Evolutionary conservation across 2,888 invertebrate genomes (phyloP).

Genomic region (Brachylomia viminalis): DNA sequence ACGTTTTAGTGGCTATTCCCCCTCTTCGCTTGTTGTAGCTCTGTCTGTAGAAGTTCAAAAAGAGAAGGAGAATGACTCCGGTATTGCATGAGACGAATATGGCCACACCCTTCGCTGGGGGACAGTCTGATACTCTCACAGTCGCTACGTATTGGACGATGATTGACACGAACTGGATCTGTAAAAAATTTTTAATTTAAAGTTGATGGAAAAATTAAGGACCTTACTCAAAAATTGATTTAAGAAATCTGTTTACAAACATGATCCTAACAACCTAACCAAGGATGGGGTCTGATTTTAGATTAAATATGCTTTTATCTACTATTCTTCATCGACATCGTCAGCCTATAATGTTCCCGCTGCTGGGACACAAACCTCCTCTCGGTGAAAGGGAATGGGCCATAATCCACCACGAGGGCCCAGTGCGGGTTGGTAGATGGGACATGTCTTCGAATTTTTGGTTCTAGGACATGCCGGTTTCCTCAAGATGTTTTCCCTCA

Average conservation of each 20-base stretch:
- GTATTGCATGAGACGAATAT: constrained; percentile 91
- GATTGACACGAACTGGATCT: constrained; percentile 92
- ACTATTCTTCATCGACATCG: no score
- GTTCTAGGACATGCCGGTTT: no score
- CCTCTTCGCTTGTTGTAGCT: constrained; percentile 75
- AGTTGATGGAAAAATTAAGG: no score
- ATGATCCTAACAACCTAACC: not conserved
- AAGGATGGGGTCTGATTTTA: no score
- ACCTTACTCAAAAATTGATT: not conserved
- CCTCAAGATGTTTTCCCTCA: no score
- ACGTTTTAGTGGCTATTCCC: constrained; percentile 18
- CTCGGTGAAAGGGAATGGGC: no score
- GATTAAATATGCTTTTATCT: no score
- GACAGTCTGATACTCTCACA: constrained; percentile 90
- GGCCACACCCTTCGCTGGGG: constrained; percentile 90
- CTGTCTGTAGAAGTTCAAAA: constrained; percentile 91
- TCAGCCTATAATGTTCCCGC: no score
- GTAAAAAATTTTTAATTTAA: constrained; percentile 52
- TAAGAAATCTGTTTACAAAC: not conserved
- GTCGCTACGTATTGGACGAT: constrained; percentile 89
- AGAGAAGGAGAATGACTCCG: constrained; percentile 91
- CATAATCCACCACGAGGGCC: no score
- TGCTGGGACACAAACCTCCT: no score
- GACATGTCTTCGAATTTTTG: no score
- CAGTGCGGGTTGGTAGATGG: no score